Evolutionary conservation across 2,797 vertebrate genomes (phyloP), one percentile per base, ranked within the genome.

Genomic region (Gymnothorax javanicus): DNA sequence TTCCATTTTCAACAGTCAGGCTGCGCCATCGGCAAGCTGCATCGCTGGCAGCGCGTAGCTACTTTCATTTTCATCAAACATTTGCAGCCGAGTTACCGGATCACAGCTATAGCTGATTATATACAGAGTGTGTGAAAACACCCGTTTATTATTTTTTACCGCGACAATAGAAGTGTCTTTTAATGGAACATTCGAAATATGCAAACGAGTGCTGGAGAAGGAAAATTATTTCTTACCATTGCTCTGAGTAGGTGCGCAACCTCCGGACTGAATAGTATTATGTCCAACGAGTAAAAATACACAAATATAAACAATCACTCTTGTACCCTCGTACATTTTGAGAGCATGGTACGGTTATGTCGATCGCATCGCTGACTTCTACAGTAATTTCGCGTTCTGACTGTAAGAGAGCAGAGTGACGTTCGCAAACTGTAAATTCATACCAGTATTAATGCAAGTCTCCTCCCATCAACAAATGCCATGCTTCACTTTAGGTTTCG

Each of bases 201-300:
- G 1, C 75, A 4, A 50, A 15, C 43, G 17, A 15, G 27, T 64
- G 5, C 50, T 56, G 50, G 23, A 25, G 64, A 43, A 17, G 7
- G 58, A 9, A 69, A 54, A 7, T n/a, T 1, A n/a, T 77, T 62
- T 71, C 95, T 95, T 89, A 96, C 95, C 95, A 0, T 83, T 87
- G 85, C 0, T 90, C 13, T 13, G 6, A 12, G 85, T 83, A 27
- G 83, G 87, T 0, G 92, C 87, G 71, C 69, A 92, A 86, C 89
- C 90, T 83, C 88, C 94, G 57, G 73, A 83, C 79, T 85, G 64
- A 84, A 93, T 73, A n/a, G 87, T 64, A 62, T 86, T 52, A 43
- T 86, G 87, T 82, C 93, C 90, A 58, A 91, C 79, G 85, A 92
- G 87, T 83, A 93, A 90, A 85, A 93, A 86, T 54, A 89, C 89